Conservation (phyloP, 1,140 invertebrate genomes). For the Drosophila nigromelanica region DNA sequence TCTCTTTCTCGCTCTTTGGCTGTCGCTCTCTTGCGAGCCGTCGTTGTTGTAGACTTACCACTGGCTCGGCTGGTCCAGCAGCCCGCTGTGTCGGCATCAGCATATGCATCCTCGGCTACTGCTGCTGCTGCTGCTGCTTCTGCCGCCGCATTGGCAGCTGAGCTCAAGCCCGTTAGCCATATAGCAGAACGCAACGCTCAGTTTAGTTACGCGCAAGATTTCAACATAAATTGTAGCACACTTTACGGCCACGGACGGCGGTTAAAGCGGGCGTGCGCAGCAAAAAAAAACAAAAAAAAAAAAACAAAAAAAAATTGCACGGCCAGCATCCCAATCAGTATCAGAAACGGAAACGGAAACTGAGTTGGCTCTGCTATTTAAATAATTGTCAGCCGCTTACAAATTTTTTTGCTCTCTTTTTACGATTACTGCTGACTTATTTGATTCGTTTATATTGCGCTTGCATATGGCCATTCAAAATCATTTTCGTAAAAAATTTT, state of each 20-base stretch:
- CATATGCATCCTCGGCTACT: slow-evolving; percentile 41
- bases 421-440: background rate
- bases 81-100: slow-evolving; percentile 23
- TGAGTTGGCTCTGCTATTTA: slow-evolving; percentile 32
- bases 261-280: slow-evolving; percentile 71
- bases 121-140: slow-evolving; percentile 10
- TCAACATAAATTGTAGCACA: slow-evolving; percentile 73
- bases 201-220: slow-evolving; percentile 63
- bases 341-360: slow-evolving; percentile 47
- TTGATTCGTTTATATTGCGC: background rate
- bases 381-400: slow-evolving; percentile 22
- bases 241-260: slow-evolving; percentile 52
- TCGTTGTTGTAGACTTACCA: slow-evolving; percentile 34
- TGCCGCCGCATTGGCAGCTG: slow-evolving; percentile 32
- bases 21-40: slow-evolving; percentile 1
- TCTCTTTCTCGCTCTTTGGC: background rate
- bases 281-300: slow-evolving; percentile 38
- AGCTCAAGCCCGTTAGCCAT: slow-evolving; percentile 34
- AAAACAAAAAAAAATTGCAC: slow-evolving; percentile 50
- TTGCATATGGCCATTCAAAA: background rate
- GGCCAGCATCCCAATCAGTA: slow-evolving; percentile 49
- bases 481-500: slow-evolving; percentile 2
- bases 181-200: slow-evolving; percentile 36
- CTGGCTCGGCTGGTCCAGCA: slow-evolving; percentile 43
- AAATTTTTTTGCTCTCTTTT: background rate